Base-by-base conservation (phyloP, 2,113 vertebrate genomes). In the Daboia siamensis region DNA sequence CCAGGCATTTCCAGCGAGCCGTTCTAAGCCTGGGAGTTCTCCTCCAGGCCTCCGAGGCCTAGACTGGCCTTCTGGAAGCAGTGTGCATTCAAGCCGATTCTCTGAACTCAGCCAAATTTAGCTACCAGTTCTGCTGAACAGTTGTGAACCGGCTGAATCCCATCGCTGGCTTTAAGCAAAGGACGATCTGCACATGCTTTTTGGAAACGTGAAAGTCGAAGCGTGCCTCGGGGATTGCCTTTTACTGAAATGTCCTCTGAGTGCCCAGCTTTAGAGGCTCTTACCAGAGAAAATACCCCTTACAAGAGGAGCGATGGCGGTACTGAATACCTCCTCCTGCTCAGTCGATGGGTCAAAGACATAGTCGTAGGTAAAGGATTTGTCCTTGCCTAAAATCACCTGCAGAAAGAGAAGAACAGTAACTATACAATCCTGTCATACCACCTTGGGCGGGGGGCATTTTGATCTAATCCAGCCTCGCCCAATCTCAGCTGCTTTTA, bases 341-440 rank as follows among this genome's bases (percentile, higher is more conserved):
- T 99, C 99, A 0, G 97, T 96, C 12, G 97, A 97, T 0, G 99
- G 98, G 94, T 99, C 99, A 93, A 99, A 99, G 9, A 99, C 98
- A 90, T 98, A 99, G 93, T 99, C 99, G 1, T 99, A 99, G 0
- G 99, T 99, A 96, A 99, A 99, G 0, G 98, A 97, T 87, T 99
- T 99, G 48, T 99, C 98, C 1, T 95, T 98, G 5, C 99, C 98
- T 48, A 99, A 98, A 33, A 99, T 96, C 54, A 99, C 98, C 99
- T 99, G 94, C 17, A n/a, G 94, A 39, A 48, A 26, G 1, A 23
- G 0, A 10, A 5, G 7, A 2, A 1, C 51, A 9, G n/a, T 44
- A 39, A 44, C 33, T 5, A 0, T 80, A 21, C 17, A 20, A 21
- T 80, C 7, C 33, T 80, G 74, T 44, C 74, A 1, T 10, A 17